phyloP scores from a whole-genome alignment of 2,888 invertebrate species.

The Vesta saturnalis region DNA sequence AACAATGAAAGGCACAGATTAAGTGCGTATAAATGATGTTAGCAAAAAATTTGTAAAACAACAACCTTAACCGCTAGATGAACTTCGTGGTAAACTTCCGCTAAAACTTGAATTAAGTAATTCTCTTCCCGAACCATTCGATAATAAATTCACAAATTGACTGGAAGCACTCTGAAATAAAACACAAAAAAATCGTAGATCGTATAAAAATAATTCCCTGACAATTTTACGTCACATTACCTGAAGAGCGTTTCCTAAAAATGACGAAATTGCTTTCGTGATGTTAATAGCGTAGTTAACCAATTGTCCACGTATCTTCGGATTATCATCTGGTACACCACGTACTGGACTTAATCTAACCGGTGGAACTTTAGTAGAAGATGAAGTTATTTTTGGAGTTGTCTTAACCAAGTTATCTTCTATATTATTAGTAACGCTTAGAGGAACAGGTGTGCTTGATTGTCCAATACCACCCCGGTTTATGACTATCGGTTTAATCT shows the following conservation, averaged over 20 bases:
- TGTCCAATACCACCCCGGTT: constrained; percentile 31
- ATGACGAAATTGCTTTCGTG: constrained; percentile 80
- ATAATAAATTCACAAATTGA: constrained; percentile 49
- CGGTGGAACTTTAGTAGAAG: constrained; percentile 52
- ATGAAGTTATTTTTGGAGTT: neutral
- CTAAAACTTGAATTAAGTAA: constrained; percentile 39
- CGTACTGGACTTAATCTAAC: constrained; percentile 58
- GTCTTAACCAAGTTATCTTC: constrained; percentile 19
- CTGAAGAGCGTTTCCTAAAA: constrained; percentile 81
- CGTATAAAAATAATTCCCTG: neutral
- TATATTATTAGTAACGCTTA: constrained; percentile 44
- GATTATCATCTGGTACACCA: constrained; percentile 53
- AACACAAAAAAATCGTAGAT: constrained; percentile 10
- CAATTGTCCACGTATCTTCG: constrained; percentile 64
- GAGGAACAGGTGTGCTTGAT: constrained; percentile 43
- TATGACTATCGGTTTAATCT: constrained; percentile 25
- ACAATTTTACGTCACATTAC: constrained; percentile 58
- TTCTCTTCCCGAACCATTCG: constrained; percentile 46
- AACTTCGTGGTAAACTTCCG: constrained; percentile 30
- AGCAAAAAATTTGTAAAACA: constrained; percentile 15
- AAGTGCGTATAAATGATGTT: constrained; percentile 15
- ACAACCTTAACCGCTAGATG: constrained; percentile 37
- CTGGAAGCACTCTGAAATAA: constrained; percentile 52
- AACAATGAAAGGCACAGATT: constrained; percentile 5
- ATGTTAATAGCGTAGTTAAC: constrained; percentile 80